Conservation (phyloP, 2,888 invertebrate species). For the Cataglyphis livida region DNA sequence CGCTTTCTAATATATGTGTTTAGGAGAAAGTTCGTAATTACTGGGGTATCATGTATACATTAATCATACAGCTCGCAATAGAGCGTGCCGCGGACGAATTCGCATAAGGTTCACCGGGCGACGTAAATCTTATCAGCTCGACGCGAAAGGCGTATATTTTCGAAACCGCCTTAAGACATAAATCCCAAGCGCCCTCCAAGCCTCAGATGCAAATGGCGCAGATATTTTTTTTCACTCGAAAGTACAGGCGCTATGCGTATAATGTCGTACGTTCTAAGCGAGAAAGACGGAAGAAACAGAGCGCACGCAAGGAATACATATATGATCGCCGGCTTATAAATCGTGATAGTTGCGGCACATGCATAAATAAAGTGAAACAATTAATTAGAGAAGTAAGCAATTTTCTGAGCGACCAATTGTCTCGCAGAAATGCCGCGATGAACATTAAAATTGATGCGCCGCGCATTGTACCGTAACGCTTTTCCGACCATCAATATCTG, state of each 20-base stretch:
- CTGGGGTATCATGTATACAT: neutral
- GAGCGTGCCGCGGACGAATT: neutral
- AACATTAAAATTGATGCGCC: constrained; percentile 4
- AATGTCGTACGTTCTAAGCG: neutral
- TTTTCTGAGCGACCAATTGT: constrained; percentile 9
- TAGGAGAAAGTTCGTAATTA: constrained; percentile 7
- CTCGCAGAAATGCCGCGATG: constrained; percentile 15
- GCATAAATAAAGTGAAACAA: constrained; percentile 23
- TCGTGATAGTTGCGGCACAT: constrained; percentile 24
- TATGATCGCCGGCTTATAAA: neutral
- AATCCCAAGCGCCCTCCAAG: neutral
- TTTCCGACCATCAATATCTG: constrained; percentile 38
- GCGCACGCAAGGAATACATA: neutral
- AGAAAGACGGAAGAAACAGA: constrained; percentile 25
- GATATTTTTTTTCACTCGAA: constrained; percentile 10
- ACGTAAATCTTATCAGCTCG: constrained; percentile 34
- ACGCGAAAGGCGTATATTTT: constrained; percentile 32
- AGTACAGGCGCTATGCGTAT: neutral
- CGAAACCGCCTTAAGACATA: constrained; percentile 17
- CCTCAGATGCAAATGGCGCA: constrained; percentile 10
- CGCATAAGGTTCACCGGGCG: constrained; percentile 21
- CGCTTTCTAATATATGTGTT: constrained; percentile 10
- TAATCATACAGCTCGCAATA: constrained; percentile 29
- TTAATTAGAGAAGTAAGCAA: constrained; percentile 48
- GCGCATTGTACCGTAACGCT: constrained; percentile 27